A percentile compares a stretch with the other conserved stretches of the same genome.
These are phyloP conservation scores for Lacerta agilis DNA, from an alignment of 2,797 vertebrate species.

Conservation along the genomic window DNA sequence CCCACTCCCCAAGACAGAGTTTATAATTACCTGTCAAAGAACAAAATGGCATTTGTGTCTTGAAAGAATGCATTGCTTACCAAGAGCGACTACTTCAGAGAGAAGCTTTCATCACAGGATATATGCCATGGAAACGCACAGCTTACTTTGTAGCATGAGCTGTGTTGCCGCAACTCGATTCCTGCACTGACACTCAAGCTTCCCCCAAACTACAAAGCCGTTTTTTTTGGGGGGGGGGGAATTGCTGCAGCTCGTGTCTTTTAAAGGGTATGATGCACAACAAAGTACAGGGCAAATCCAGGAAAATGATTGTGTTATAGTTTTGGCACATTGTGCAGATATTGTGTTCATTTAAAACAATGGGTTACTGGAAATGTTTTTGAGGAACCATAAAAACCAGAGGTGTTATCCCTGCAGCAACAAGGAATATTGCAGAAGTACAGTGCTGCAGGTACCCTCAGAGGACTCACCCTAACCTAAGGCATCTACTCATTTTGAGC, in stretches of 20 bases:
- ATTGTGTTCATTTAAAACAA: slow-evolving; percentile 26
- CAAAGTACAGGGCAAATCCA: slow-evolving; percentile 33
- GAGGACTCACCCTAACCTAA: neutral
- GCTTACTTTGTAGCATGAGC: slow-evolving; percentile 54
- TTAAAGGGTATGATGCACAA: neutral
- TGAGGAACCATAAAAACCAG: neutral
- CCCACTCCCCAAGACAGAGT: slow-evolving; percentile 25
- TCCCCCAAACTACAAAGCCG: slow-evolving; percentile 31
- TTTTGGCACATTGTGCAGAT: slow-evolving; percentile 14
- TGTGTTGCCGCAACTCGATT: slow-evolving; percentile 55
- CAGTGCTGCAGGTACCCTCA: neutral
- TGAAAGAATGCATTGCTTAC: slow-evolving; percentile 65
- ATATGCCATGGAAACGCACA: slow-evolving; percentile 57
- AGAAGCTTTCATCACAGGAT: slow-evolving; percentile 64
- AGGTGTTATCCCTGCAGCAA: neutral
- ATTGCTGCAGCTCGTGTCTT: neutral
- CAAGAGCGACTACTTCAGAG: slow-evolving; percentile 56
- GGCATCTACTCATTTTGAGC: neutral
- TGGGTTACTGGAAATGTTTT: slow-evolving; percentile 21
- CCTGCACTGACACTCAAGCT: slow-evolving; percentile 52
- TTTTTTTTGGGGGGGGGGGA: neutral
- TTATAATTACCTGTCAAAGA: slow-evolving; percentile 59
- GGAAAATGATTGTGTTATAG: slow-evolving; percentile 20
- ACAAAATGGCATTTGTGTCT: slow-evolving; percentile 54
- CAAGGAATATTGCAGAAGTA: neutral